A percentile compares a stretch with the other conserved stretches of the same genome.
These are phyloP conservation scores for Pocillopora grandis DNA, from an alignment of 92 coral and sea anemone species.

Conservation along the genomic window DNA sequence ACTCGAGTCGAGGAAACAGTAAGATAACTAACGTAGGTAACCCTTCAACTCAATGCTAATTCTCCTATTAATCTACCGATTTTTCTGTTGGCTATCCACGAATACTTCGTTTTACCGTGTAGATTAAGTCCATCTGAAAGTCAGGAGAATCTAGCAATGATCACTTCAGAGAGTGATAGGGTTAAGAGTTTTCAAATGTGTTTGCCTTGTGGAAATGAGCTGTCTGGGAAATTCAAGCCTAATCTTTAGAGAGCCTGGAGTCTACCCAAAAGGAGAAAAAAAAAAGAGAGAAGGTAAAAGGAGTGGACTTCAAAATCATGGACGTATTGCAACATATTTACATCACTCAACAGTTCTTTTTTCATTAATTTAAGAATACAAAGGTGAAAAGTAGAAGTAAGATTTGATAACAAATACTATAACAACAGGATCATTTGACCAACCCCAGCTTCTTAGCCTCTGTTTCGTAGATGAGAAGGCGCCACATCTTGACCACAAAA, in stretches of 20 bases:
- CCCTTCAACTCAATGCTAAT: background rate
- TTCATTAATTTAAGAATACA: background rate
- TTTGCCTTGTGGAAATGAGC: background rate
- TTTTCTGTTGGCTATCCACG: no score
- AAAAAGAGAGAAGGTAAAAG: background rate
- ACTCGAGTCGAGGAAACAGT: background rate
- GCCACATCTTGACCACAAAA: constrained; percentile 99
- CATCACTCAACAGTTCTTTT: background rate
- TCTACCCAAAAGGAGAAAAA: background rate
- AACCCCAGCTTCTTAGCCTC: constrained; percentile 99
- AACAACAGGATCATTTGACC: constrained; percentile 73
- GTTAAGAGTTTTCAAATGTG: background rate
- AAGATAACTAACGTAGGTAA: background rate
- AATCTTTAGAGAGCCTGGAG: background rate
- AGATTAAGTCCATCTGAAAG: no score
- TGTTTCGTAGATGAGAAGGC: constrained; percentile 98
- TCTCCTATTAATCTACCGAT: no score
- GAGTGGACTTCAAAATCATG: background rate
- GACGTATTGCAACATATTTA: background rate
- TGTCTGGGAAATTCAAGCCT: background rate
- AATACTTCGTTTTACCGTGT: no score
- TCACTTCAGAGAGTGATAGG: no score
- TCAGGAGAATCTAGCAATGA: no score
- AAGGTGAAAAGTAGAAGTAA: background rate
- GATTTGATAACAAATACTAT: background rate